Base-by-base conservation (phyloP, 2,888 invertebrate genomes). In the Drosophila pseudotalamancana region DNA sequence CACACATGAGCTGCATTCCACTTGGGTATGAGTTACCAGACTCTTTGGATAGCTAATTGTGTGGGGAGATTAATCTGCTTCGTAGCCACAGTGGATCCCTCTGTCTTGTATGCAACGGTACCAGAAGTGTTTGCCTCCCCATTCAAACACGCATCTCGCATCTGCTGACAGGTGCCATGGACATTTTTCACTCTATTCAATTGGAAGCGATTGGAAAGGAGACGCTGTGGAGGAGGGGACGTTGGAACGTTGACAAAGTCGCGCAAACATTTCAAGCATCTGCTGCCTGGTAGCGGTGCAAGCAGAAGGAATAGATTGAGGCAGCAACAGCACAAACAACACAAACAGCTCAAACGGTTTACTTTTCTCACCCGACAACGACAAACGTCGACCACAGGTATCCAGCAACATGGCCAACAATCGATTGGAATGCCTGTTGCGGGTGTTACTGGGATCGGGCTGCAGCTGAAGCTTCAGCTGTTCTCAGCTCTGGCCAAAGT, bases 241-340 rank as follows among this genome's bases (percentile, higher is more conserved):
- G 31, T 46, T 54, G 56, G 32, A 46, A 31, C 70, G 66, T 66
- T 75, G 82, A 82, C 82, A 85, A 66, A 81, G 78, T 50, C 57
- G 78, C 65, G 57, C 75, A 82, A 81, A 76, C 79, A 85, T 85
- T 74, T 81, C 72, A 82, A 74, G 55, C 67, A 85, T 78, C 79
- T 82, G 81, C 61, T 68, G 75, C 51, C 76, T 59, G 69, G 53
- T 68, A 54, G 67, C 63, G 51, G 60, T 62, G 70, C 65, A 68
- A 68, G 68, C 45, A 53, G 59, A 60, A 66, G 71, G 57, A 68
- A 57, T 57, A 60, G 61, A 76, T 62, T 64, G 48, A 53, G 29
- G 39, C 43, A 59, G 48, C 35, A 51, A 9, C 8, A 27, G 40
- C 23, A 27, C 14, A 16, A 40, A 12, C 14, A 40, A 18, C 32